Evolutionary conservation across 35 echinoderm and acorn worm species (phyloP), one percentile per base, ranked within the genome.

Genomic region (Stichopus chloronotus): DNA sequence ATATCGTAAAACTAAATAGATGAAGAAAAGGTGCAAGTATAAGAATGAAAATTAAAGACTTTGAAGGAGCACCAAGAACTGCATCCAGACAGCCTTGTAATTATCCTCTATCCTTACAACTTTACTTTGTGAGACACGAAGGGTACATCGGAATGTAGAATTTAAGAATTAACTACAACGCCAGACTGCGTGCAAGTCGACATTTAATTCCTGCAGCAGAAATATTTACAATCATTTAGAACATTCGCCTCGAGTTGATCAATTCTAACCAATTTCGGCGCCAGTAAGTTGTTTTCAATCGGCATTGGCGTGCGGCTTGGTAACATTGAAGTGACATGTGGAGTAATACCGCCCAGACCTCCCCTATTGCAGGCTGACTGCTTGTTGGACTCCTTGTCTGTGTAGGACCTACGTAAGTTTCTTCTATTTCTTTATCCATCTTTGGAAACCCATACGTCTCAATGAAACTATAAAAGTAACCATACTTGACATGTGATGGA

Each of bases 401-500:
- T 74, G 30, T 74, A 74, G 19, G 22, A 74, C 22, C 17, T 74
- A 7, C 17, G 6, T 74, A 14, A 5, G 11, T 65, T 65, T 65
- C 61, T 65, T 65, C 11, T 14, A 65, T 65, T 14, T 65, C 19
- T 65, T 11, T 65, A 65, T 65, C 5, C 11, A 14, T 19, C 19
- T 74, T 74, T 74, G 69, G 19, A 74, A 74, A 74, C 69, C 69
- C 69, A 74, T 74, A n/a, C 69, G 69, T 74, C 69, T 74, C 69
- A 74, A 74, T 1, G 19, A 74, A 85, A 56, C 54, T 22, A 17
- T 59, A 85, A 85, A 85, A 85, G 58, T 85, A 85, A 85, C 82
- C n/a, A 85, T 85, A 85, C 5, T 58, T 85, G 82, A 85, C 82
- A 85, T 85, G 56, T 85, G 56, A 57, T 23, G 17, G 82, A 85